Conservation (phyloP, 2,888 invertebrate species). For the Pseudococcus jackbeardsleyi region DNA sequence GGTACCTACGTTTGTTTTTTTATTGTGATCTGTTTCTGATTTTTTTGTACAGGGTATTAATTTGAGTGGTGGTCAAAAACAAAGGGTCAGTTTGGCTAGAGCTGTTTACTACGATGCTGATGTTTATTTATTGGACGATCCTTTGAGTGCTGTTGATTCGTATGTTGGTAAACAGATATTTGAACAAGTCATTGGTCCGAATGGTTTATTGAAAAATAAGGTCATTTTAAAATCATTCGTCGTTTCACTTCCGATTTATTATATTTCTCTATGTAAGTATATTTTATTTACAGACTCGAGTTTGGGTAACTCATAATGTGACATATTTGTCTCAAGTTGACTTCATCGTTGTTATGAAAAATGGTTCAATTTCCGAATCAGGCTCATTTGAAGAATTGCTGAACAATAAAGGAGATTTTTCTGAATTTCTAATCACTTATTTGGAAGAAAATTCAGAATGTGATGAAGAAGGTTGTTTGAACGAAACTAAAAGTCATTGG, state of each 20-base stretch:
- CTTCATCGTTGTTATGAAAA: constrained; percentile 88
- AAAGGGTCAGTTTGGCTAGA: constrained; percentile 89
- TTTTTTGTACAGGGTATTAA: constrained; percentile 77
- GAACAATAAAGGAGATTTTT: constrained; percentile 86
- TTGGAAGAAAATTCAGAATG: constrained; percentile 74
- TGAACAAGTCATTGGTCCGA: constrained; percentile 74
- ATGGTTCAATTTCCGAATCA: constrained; percentile 88
- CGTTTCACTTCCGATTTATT: not conserved
- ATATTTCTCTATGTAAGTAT: not conserved
- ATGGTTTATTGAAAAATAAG: constrained; percentile 70
- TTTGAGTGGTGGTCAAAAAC: constrained; percentile 93
- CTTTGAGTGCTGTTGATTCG: constrained; percentile 80
- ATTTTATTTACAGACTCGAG: constrained; percentile 75
- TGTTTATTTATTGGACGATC: constrained; percentile 95
- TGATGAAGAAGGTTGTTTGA: constrained; percentile 66
- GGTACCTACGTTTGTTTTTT: not conserved
- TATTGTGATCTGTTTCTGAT: too few species aligned
- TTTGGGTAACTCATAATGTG: constrained; percentile 96
- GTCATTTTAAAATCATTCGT: too few species aligned
- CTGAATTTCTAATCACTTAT: constrained; percentile 86
- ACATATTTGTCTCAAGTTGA: constrained; percentile 93
- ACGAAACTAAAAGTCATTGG: not conserved
- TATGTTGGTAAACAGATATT: constrained; percentile 79
- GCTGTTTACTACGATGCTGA: constrained; percentile 92
- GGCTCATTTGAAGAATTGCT: constrained; percentile 93